phyloP scores from a whole-genome alignment of 2,113 vertebrate species.

The Ochotona curzoniae region DNA sequence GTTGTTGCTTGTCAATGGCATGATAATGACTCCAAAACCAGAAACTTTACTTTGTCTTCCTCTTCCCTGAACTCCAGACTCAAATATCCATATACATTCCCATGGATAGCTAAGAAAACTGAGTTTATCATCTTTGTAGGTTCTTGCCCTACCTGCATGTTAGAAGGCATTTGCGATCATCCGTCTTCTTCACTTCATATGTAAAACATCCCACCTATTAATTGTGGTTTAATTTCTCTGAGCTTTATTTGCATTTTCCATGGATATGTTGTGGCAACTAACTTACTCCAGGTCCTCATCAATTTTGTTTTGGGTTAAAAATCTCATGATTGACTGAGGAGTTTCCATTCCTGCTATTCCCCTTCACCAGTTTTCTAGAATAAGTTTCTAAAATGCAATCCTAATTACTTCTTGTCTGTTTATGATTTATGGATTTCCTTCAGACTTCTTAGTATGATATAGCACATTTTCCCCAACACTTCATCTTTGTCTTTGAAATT shows the following conservation, averaged over 20 bases:
- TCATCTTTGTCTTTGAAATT: background rate
- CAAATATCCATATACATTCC: background rate
- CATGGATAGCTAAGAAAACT: background rate
- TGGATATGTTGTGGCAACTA: background rate
- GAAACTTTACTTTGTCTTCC: background rate
- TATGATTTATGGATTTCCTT: background rate
- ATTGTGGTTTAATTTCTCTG: background rate
- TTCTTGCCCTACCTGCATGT: background rate
- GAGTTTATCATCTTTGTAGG: background rate
- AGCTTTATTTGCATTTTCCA: background rate
- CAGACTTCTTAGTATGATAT: background rate
- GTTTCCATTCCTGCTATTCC: background rate
- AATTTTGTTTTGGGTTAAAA: background rate
- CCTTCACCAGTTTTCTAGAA: background rate
- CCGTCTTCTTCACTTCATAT: background rate
- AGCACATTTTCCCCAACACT: background rate
- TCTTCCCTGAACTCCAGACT: background rate
- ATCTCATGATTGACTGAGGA: background rate
- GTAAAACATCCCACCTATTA: background rate
- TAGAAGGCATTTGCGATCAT: background rate
- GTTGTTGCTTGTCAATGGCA: background rate
- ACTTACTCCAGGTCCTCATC: background rate
- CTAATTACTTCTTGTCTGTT: background rate
- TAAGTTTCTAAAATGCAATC: background rate
- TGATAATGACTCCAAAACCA: background rate